Percentiles rank a stretch among this genome's conserved stretches.
Evolutionary conservation across 2,113 vertebrate genomes (phyloP).

Genomic region (Casuarius casuarius): DNA sequence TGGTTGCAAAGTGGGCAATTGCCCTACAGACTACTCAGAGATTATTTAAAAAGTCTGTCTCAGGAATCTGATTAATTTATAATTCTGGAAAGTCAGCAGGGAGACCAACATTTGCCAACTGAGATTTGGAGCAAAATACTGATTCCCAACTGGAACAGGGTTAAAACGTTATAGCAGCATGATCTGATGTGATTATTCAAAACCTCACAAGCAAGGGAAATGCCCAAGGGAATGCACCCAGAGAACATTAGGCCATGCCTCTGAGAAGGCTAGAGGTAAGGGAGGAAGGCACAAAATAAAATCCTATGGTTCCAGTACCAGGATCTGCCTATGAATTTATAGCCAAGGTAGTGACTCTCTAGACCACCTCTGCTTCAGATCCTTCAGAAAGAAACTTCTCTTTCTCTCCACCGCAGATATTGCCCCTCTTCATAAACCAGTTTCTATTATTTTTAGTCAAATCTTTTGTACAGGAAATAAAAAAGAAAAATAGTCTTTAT

Average conservation of each 20-base stretch:
- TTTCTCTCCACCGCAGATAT: background rate
- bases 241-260: conserved; percentile 3
- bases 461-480: background rate
- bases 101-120: conserved; percentile 32
- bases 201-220: conserved; percentile 29
- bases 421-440: background rate
- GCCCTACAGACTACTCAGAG: background rate
- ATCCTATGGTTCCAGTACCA: conserved; percentile 7
- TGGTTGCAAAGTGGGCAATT: background rate
- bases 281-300: conserved; percentile 32
- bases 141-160: conserved; percentile 22
- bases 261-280: conserved; percentile 11
- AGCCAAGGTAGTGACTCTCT: background rate
- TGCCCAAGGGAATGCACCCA: conserved; percentile 7
- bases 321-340: conserved; percentile 21
- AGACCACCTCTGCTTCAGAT: background rate
- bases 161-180: conserved; percentile 53
- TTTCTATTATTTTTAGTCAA: background rate
- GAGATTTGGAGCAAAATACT: conserved; percentile 2
- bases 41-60: conserved; percentile 1
- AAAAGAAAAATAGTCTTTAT: background rate
- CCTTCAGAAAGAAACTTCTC: background rate
- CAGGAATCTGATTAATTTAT: background rate
- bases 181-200: conserved; percentile 25
- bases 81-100: conserved; percentile 28